Evolutionary conservation across 2,797 vertebrate genomes (phyloP).

Genomic region (Cyclura pinguis): DNA sequence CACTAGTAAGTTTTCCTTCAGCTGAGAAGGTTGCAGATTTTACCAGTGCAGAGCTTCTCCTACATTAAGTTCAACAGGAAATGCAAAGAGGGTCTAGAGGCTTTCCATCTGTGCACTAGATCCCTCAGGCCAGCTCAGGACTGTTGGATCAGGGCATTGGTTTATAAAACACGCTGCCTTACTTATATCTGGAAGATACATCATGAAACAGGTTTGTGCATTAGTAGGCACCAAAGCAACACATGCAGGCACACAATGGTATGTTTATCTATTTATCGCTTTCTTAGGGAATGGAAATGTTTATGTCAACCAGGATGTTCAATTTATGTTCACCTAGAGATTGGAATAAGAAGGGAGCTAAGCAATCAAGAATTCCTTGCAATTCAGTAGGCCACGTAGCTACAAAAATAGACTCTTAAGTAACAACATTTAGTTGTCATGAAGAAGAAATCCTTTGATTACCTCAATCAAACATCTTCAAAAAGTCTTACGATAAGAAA

Average conservation of each 20-base stretch:
- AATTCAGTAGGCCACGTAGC: neutral
- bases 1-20: neutral
- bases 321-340: neutral
- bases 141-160: neutral
- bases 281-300: neutral
- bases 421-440: neutral
- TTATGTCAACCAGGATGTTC: neutral
- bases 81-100: neutral
- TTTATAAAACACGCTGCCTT: neutral
- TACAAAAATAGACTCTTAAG: neutral
- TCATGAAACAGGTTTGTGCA: neutral
- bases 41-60: neutral
- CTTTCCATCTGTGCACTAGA: neutral
- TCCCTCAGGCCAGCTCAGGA: neutral
- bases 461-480: neutral
- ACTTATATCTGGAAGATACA: too few species aligned
- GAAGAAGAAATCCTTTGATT: neutral
- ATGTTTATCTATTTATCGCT: neutral
- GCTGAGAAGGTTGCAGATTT: neutral
- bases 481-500: neutral
- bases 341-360: neutral
- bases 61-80: neutral
- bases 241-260: neutral
- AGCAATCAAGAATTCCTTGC: constrained; percentile 1
- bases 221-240: neutral